A percentile compares a stretch with the other conserved stretches of the same genome.
These are phyloP conservation scores for Ciconia nigra DNA, from an alignment of 2,797 vertebrate species.

Conservation along the genomic window DNA sequence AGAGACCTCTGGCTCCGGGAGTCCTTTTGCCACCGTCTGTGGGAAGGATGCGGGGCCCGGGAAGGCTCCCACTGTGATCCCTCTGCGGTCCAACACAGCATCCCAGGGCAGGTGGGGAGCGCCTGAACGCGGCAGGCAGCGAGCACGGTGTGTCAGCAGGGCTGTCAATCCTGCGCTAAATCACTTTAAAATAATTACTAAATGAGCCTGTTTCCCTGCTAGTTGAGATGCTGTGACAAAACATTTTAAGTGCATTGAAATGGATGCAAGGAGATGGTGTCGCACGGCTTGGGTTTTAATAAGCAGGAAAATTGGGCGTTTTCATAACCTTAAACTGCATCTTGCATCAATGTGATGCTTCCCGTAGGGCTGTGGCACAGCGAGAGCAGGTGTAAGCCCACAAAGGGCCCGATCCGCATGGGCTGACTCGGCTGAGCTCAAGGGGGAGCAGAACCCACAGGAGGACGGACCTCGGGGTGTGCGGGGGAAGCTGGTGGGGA, in stretches of 20 bases:
- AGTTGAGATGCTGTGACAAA: not conserved
- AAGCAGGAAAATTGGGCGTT: not conserved
- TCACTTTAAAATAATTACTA: not conserved
- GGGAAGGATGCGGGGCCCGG: not conserved
- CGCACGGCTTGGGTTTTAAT: not conserved
- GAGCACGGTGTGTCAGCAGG: accelerated
- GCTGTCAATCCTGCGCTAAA: not conserved
- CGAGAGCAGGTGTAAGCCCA: not conserved
- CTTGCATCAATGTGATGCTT: not conserved
- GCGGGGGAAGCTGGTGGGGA: not conserved
- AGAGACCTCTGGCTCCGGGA: not conserved
- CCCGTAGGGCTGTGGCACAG: not conserved
- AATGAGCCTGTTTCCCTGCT: not conserved
- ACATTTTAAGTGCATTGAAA: not conserved
- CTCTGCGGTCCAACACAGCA: accelerated
- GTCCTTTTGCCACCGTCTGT: not conserved
- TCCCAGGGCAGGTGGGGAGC: not conserved
- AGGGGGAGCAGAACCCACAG: not conserved
- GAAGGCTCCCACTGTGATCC: not conserved
- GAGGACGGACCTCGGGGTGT: accelerated
- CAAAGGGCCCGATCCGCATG: accelerated
- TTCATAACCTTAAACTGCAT: not conserved
- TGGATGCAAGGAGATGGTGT: not conserved
- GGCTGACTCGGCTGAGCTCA: not conserved
- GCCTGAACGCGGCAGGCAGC: not conserved